phyloP scores from a whole-genome alignment of 2,797 vertebrate species.

The Gallinago solitaria region DNA sequence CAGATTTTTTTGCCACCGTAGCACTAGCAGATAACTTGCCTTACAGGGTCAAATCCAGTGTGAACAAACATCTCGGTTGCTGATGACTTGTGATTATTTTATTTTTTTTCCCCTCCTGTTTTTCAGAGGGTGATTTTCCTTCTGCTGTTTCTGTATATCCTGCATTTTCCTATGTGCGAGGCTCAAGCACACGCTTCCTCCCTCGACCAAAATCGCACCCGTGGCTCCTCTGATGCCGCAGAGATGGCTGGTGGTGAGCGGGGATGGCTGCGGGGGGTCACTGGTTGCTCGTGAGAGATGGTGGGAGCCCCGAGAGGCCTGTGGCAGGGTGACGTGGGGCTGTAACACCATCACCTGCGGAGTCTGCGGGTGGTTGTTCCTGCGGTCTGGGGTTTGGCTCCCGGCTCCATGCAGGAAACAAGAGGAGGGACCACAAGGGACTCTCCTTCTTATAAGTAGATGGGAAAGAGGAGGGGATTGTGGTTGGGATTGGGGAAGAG shows the following conservation, averaged over 20 bases:
- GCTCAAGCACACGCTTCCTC: background rate
- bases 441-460: background rate
- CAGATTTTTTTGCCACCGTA: background rate
- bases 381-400: background rate
- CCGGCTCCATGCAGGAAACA: background rate
- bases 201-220: background rate
- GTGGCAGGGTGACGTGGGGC: rapidly evolving
- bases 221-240: rapidly evolving
- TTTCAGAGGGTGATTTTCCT: background rate
- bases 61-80: background rate
- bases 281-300: background rate
- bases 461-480: background rate
- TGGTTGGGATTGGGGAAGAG: background rate
- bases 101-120: rapidly evolving
- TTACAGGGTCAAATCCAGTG: background rate
- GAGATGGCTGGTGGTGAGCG: too few species aligned
- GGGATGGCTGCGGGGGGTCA: background rate
- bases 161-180: background rate
- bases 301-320: background rate
- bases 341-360: background rate
- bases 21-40: background rate
- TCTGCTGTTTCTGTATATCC: background rate
- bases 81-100: background rate
- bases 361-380: background rate
- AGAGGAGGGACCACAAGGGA: background rate